phyloP scores from a whole-genome alignment of 1,140 invertebrate genomes.

The Aphidius ervi region DNA sequence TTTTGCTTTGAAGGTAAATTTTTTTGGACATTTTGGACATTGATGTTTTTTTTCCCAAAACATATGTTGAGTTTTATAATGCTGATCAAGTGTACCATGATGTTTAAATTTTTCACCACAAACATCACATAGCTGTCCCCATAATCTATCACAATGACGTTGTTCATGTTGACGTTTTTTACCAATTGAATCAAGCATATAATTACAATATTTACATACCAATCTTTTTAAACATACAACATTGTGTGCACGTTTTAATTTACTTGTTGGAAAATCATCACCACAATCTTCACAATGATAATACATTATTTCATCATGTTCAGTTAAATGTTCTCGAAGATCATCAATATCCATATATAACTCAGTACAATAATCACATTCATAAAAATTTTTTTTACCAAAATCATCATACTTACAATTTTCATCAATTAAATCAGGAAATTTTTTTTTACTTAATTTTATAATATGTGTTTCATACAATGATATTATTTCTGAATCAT shows the following conservation, averaged over 20 bases:
- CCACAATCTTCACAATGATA: slow-evolving; percentile 48
- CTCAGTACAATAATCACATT: slow-evolving; percentile 48
- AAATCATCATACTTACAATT: slow-evolving; percentile 21
- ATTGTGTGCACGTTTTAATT: slow-evolving; percentile 43
- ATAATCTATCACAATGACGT: slow-evolving; percentile 47
- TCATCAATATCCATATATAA: slow-evolving; percentile 38
- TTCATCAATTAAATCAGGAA: slow-evolving; percentile 32
- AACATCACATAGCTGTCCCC: slow-evolving; percentile 48
- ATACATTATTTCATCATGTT: slow-evolving; percentile 45
- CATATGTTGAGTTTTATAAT: slow-evolving; percentile 48
- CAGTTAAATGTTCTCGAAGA: slow-evolving; percentile 43
- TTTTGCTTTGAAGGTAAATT: slow-evolving; percentile 52
- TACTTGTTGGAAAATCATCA: slow-evolving; percentile 44
- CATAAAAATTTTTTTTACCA: slow-evolving; percentile 31
- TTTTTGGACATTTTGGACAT: slow-evolving; percentile 50
- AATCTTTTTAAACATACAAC: slow-evolving; percentile 43
- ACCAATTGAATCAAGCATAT: slow-evolving; percentile 43
- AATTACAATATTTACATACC: slow-evolving; percentile 43
- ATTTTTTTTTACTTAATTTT: slow-evolving; percentile 25
- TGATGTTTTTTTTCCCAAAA: slow-evolving; percentile 48
- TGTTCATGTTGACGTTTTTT: slow-evolving; percentile 51
- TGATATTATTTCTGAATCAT: slow-evolving; percentile 44
- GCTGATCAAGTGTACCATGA: slow-evolving; percentile 48
- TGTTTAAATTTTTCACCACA: slow-evolving; percentile 52
- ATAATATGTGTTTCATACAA: slow-evolving; percentile 41